These are phyloP conservation scores for Camarhynchus parvulus DNA, from an alignment of 2,113 vertebrate species.

Conservation along the genomic window DNA sequence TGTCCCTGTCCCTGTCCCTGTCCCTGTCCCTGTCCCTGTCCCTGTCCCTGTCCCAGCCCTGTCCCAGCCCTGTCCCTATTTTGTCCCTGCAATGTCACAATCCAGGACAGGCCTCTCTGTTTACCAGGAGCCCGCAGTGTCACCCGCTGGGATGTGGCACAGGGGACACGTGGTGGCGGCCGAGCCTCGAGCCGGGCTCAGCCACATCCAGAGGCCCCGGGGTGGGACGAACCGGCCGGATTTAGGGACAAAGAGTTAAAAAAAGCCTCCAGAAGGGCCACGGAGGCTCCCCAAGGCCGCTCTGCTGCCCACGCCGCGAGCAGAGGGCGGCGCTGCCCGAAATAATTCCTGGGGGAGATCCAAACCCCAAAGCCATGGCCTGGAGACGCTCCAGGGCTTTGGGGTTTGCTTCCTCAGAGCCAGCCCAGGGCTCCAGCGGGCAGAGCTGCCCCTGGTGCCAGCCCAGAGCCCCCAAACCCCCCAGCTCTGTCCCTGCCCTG, in stretches of 20 bases:
- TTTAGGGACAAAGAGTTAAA: background rate
- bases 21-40: no score
- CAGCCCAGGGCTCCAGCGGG: background rate
- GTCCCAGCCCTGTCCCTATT: no score
- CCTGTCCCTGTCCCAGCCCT: no score
- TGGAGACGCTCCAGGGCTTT: background rate
- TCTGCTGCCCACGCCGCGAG: background rate
- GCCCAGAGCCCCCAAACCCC: accelerated
- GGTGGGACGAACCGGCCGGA: background rate
- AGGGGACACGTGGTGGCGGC: background rate
- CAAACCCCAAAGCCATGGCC: background rate
- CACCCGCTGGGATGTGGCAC: background rate
- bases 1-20: no score
- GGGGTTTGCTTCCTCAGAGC: background rate
- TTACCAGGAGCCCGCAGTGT: background rate
- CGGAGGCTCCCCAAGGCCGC: background rate
- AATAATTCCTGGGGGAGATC: constrained; percentile 7
- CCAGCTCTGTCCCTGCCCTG: accelerated
- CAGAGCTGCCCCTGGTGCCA: accelerated
- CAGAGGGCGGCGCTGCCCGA: background rate
- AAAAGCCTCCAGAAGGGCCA: background rate
- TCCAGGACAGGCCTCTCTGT: background rate
- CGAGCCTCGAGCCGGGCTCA: accelerated
- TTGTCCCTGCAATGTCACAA: background rate
- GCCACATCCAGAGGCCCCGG: background rate